Conservation (phyloP, 2,113 vertebrate species). For the western clawed frog (Xenopus tropicalis) region UCB_Xtro_10.0 CM004450.2:144723001-144723500, state of each 20-base stretch:
- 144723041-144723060: slow-evolving; percentile 77
- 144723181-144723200: too few relatives aligned
- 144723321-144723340: slow-evolving; percentile 93
- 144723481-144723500: too few relatives aligned
- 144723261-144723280: slow-evolving; percentile 13
- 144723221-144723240: too few relatives aligned
- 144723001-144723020: too few relatives aligned
- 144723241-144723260: too few relatives aligned
- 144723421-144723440: too few relatives aligned
- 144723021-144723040: too few relatives aligned
- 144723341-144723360: slow-evolving; percentile 89
- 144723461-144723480: too few relatives aligned
- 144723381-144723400: slow-evolving; percentile 70
- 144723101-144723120: slow-evolving; percentile 86
- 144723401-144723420: not conserved
- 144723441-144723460: too few relatives aligned
- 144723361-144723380: slow-evolving; percentile 83
- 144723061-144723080: slow-evolving; percentile 84
- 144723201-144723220: too few relatives aligned
- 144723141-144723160: not conserved
- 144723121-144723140: slow-evolving; percentile 89
- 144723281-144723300: slow-evolving; percentile 97
- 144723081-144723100: slow-evolving; percentile 79
- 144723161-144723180: too few relatives aligned
- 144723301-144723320: slow-evolving; percentile 92